These are phyloP conservation scores for Notamacropus eugenii DNA, from an alignment of 2,797 vertebrate genomes.

Conservation along the genomic window DNA sequence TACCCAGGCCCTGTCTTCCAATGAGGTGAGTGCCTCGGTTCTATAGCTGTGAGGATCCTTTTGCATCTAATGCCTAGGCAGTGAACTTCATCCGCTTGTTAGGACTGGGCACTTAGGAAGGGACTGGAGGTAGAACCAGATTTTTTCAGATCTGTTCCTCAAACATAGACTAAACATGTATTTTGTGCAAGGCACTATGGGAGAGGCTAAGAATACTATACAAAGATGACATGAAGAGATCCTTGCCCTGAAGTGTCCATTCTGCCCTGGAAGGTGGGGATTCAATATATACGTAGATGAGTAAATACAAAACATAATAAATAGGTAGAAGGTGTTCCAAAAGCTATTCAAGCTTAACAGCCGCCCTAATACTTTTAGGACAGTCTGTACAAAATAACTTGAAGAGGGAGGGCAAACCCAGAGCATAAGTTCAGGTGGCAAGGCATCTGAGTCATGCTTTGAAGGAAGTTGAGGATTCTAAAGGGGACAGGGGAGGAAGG, in stretches of 20 bases:
- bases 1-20: constrained; percentile 94
- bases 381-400: not conserved
- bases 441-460: not conserved
- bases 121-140: constrained; percentile 6
- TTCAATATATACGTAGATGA: no score
- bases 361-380: not conserved
- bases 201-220: not conserved
- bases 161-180: not conserved
- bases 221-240: not conserved
- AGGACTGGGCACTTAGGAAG: not conserved
- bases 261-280: not conserved
- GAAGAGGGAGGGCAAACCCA: not conserved
- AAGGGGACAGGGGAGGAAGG: not conserved
- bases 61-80: not conserved
- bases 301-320: not conserved
- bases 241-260: not conserved
- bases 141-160: not conserved
- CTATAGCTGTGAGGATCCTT: not conserved
- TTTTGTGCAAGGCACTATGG: not conserved
- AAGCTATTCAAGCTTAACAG: not conserved
- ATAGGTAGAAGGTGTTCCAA: not conserved
- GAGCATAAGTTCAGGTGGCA: not conserved
- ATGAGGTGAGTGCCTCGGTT: constrained; percentile 86
- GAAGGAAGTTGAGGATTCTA: not conserved
- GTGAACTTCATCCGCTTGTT: not conserved